phyloP scores from a whole-genome alignment of 2,113 vertebrate species.

The Rafetus swinhoei region DNA sequence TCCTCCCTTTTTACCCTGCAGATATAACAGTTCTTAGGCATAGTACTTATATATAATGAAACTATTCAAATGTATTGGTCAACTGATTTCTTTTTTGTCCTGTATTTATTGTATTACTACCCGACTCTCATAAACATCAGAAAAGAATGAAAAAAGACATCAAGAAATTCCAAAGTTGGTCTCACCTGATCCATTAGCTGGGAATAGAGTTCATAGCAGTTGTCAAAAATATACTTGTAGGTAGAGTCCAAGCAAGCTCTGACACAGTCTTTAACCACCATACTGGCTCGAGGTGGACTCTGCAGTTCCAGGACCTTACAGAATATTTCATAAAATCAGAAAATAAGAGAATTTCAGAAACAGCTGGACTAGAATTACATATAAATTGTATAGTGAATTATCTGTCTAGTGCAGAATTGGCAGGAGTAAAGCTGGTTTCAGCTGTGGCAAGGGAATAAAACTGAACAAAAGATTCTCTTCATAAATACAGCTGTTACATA shows the following conservation, averaged over 20 bases:
- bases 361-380: background rate
- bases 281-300: constrained; percentile 92
- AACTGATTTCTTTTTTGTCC: background rate
- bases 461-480: background rate
- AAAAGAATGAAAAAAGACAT: background rate
- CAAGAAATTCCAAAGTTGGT: background rate
- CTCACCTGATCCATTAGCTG: constrained; percentile 96
- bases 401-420: background rate
- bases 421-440: background rate
- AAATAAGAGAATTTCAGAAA: background rate
- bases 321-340: background rate
- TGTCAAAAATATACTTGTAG: constrained; percentile 98
- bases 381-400: background rate
- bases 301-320: constrained; percentile 93
- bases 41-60: background rate
- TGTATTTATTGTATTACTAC: background rate
- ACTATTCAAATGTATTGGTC: background rate
- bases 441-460: background rate
- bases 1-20: background rate
- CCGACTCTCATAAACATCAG: background rate
- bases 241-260: constrained; percentile 95
- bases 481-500: background rate
- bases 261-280: constrained; percentile 96
- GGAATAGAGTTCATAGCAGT: constrained; percentile 94
- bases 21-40: background rate